Evolutionary conservation across 2,888 invertebrate genomes (phyloP).

Genomic region (Drosophila multiciliata): DNA sequence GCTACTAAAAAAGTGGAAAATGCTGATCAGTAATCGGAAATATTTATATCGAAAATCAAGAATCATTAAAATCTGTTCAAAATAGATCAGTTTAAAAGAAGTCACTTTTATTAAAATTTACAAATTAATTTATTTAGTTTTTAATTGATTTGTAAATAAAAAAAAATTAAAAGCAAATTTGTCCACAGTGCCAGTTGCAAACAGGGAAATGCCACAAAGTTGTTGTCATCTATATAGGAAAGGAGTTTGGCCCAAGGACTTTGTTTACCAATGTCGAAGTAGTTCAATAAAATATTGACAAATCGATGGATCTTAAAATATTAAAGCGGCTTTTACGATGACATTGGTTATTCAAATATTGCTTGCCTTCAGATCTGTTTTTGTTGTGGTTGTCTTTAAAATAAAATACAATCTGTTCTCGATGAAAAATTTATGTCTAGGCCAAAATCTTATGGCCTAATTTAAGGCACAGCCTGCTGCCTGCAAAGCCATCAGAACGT

Average conservation of each 20-base stretch:
- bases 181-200: conserved; percentile 1
- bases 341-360: conserved; percentile 3
- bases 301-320: conserved; percentile 18
- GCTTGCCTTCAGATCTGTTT: conserved; percentile 7
- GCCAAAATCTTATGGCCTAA: neutral
- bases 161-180: neutral
- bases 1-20: neutral
- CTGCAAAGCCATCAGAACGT: conserved; percentile 36
- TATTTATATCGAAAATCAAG: neutral
- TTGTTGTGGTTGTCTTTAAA: conserved; percentile 17
- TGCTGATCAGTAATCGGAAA: too few species aligned
- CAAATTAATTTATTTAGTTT: neutral
- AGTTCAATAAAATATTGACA: conserved; percentile 33
- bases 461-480: conserved; percentile 21
- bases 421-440: conserved; percentile 6
- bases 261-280: conserved; percentile 17
- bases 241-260: conserved; percentile 14
- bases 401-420: conserved; percentile 1
- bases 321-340: neutral
- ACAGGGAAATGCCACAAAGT: conserved; percentile 47
- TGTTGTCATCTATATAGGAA: conserved; percentile 18
- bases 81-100: neutral
- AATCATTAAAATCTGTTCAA: neutral
- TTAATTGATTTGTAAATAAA: neutral
- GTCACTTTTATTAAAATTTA: neutral